Base-by-base conservation (phyloP, 2,797 vertebrate species). In the Gadopsis bispinosus region DNA sequence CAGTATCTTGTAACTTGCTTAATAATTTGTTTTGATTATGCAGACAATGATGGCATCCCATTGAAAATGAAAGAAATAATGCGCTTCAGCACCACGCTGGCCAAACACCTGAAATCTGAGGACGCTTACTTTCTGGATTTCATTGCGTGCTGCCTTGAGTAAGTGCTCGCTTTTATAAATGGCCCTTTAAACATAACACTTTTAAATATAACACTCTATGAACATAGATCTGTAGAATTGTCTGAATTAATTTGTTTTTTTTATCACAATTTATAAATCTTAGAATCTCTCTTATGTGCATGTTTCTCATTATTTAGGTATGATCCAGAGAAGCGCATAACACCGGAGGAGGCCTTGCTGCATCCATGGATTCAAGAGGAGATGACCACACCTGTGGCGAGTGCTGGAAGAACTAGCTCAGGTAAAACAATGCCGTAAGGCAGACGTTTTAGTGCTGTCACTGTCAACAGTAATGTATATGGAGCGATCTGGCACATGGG, bases 261-360 rank as follows among this genome's bases (percentile, higher is more conserved):
- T 47, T 47, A 47, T 4, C 16, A 47, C 45, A 47, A 45, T n/a
- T 65, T 22, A 1, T 22, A 50, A 11, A 19, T 45, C 43, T 45
- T 17, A 17, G n/a, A 61, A 41, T 45, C 4, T 19, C 16, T 6
- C 4, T 39, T 11, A 39, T 3, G 5, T 35, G 16, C 10, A 48
- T 66, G 14, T 65, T 14, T 64, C 20, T 56, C 26, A 12, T 60
- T 51, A 55, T 75, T 31, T 61, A 93, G 92, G 51, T 97, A 96
- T 95, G 95, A 97, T 70, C 96, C 96, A 37, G 81, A 87, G 33
- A 91, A 94, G 69, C 95, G 95, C 10, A 94, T 97, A 94, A 96
- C 95, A 67, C 96, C 96, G 0, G 95, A 95, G 51, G 95, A 97
- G 80, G 96, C 94, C 0, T 92, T 96, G 91, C 93, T 93, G 74